These are phyloP conservation scores for Ceratitis capitata DNA, from an alignment of 1,140 invertebrate species.

Conservation along the genomic window DNA sequence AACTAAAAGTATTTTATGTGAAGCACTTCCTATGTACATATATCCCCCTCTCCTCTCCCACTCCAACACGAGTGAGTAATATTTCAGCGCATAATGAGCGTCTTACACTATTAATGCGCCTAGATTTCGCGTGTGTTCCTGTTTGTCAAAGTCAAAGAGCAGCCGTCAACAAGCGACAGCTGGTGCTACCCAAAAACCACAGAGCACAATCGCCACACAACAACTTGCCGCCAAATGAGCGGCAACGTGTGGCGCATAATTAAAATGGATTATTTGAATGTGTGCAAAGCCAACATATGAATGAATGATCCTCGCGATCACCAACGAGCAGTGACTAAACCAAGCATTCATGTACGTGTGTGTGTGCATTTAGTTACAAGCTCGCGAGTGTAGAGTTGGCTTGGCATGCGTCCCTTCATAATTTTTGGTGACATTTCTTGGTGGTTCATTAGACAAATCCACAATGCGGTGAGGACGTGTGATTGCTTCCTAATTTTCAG, in stretches of 20 bases:
- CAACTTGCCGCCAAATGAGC: slow-evolving; percentile 52
- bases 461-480: neutral
- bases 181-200: neutral
- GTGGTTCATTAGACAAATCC: slow-evolving; percentile 32
- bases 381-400: neutral
- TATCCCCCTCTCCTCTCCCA: too few species aligned
- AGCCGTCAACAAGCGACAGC: neutral
- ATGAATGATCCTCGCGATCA: neutral
- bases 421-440: slow-evolving; percentile 63
- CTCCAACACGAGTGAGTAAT: neutral
- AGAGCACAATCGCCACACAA: slow-evolving; percentile 7
- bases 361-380: neutral
- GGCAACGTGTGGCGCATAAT: slow-evolving; percentile 55
- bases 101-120: neutral
- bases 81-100: neutral
- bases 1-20: neutral
- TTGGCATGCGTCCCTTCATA: slow-evolving; percentile 56
- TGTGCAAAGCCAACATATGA: neutral
- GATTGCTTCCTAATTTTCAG: slow-evolving; percentile 47
- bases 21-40: neutral
- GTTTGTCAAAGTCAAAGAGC: slow-evolving; percentile 20
- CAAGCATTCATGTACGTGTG: neutral
- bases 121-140: slow-evolving; percentile 1
- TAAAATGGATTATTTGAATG: slow-evolving; percentile 45
- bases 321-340: neutral